Base-by-base conservation (phyloP, 1,140 invertebrate genomes). In the Ladona fulva region DNA sequence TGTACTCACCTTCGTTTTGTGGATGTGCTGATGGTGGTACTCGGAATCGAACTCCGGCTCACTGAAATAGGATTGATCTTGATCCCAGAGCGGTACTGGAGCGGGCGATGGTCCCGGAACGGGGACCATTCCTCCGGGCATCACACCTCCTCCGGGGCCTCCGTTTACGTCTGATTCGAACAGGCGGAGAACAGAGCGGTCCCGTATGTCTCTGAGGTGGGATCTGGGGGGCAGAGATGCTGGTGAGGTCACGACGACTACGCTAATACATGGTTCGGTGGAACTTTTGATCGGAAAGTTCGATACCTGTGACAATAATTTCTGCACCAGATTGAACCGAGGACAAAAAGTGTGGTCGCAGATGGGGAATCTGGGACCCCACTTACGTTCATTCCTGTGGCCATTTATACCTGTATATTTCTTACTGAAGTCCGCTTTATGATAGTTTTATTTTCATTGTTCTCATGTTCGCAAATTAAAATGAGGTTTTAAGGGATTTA, bases 31-130 rank as follows among this genome's bases (percentile, higher is more conserved):
- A 84, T 95, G 93, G 82, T 96, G 94, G 84, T 94, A 97, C 81
- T 97, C 95, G 24, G 94, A 95, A 84, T 97, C 95, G 82, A 96
- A 96, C 85, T 97, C 95, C 0, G 95, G 95, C 82, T 97, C 95
- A 80, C 94, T 96, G 87, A 97, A 97, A 84, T 97, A 96, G 81
- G 93, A 95, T 81, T 92, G 92, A 83, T 93, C 92, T 86, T 94
- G 81, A 79, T 83, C 81, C 88, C 83, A 89, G 88, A 84, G 88
- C 86, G 77, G 84, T 82, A 77, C 80, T 77, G 52, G 85, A 83
- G 74, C 88, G 87, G 42, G 87, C 85, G 75, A 87, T 84, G 16
- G 88, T 88, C 85, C 82, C 42, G 85, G 84, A 37, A 84, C 84
- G 11, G 86, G 84, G 10, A 87, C 87, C 52, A 88, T 77, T 0